Evolutionary conservation across 2,113 vertebrate species (phyloP).

Genomic region (Hylia prasina): DNA sequence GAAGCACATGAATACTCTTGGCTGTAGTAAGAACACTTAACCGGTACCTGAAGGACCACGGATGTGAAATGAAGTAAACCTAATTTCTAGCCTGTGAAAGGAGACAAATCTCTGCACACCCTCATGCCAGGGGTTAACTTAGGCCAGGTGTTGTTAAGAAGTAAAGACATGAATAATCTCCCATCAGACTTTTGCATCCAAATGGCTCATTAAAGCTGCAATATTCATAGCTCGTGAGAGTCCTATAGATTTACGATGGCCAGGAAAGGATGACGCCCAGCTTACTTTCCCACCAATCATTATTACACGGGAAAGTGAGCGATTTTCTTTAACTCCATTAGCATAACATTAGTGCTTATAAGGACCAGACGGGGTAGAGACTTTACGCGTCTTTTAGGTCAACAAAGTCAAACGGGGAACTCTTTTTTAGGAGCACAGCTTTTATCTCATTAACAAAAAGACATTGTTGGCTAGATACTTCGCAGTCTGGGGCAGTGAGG

Average conservation of each 20-base stretch:
- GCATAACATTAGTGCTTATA: constrained; percentile 11
- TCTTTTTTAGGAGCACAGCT: not conserved
- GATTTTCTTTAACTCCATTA: constrained; percentile 41
- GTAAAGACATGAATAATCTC: not conserved
- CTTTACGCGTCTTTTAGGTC: not conserved
- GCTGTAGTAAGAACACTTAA: not conserved
- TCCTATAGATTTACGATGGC: constrained; percentile 50
- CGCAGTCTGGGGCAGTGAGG: not conserved
- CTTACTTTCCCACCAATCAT: constrained; percentile 49
- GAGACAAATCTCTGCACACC: not conserved
- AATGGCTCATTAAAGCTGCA: constrained; percentile 20
- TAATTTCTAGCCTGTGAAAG: not conserved
- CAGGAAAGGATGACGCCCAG: constrained; percentile 38
- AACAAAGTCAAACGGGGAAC: not conserved
- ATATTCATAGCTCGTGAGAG: constrained; percentile 37
- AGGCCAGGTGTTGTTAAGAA: not conserved
- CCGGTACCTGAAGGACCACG: not conserved
- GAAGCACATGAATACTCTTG: not conserved
- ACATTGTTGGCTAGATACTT: not conserved
- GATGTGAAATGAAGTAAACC: not conserved
- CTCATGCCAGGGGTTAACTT: not conserved
- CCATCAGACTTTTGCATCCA: constrained; percentile 18
- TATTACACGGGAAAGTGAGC: constrained; percentile 52
- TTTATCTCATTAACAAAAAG: not conserved
- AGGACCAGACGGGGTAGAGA: not conserved